Evolutionary conservation across 1,140 invertebrate species (phyloP), one percentile per base, ranked within the genome.

Genomic region (Pachypeltis micranthus): DNA sequence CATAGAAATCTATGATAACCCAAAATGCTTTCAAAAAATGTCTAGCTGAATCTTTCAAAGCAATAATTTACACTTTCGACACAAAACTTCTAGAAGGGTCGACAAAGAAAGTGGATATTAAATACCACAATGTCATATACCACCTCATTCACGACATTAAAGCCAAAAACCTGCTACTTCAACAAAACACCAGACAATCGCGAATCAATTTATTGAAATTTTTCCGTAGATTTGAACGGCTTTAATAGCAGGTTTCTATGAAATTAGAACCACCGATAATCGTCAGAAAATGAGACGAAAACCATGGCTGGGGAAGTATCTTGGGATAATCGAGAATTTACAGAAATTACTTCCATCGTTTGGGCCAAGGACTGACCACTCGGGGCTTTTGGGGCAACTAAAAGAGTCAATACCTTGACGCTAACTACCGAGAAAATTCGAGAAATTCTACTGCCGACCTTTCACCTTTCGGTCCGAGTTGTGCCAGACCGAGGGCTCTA

Each of bases 51-150:
- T 75, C 83, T 1, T 96, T 96, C 74, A 77, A 88, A 69, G 90
- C 86, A 19, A 80, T 91, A 16, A 84, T 96, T 64, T 96, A 93
- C 77, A 83, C 83, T 24, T 96, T 96, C 73, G 93, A 95, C 73
- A 82, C 90, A 24, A 77, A 79, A 3, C 74, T 79, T 58, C 76
- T 81, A 0, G 73, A 76, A 34, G 68, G 84, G 0, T 67, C 73
- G 65, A 67, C 77, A 0, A 61, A 79, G 3, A 74, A 78, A 14
- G 77, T 94, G 16, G 51, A 70, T 1, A 76, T 96, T 51, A 83
- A 81, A 69, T 67, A 78, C 34, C 83, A 84, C 72, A 95, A 94
- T 74, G 81, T 98, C 10, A 96, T 98, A 66, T 97, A 97, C 74
- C 86, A 87, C 69, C 75, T 97, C 44, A 81, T 97, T 10, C 91